phyloP scores from a whole-genome alignment of 2,888 invertebrate species.

The Microdon myrmicae region DNA sequence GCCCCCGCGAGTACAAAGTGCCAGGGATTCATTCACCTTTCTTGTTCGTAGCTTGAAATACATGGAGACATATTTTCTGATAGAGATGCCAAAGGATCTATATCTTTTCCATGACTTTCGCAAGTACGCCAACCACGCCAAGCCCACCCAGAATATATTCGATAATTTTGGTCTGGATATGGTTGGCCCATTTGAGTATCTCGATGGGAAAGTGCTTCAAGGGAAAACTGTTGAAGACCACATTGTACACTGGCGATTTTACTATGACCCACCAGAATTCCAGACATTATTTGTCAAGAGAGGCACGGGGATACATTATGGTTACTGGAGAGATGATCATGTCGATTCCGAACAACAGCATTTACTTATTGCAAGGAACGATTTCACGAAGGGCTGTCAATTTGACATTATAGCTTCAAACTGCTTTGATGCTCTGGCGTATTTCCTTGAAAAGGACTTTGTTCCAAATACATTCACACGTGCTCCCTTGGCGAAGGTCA shows the following conservation, averaged over 20 bases:
- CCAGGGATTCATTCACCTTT: slow-evolving; percentile 63
- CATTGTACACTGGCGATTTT: slow-evolving; percentile 89
- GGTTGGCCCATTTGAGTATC: slow-evolving; percentile 89
- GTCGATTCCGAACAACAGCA: slow-evolving; percentile 76
- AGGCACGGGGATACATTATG: slow-evolving; percentile 82
- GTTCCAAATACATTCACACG: slow-evolving; percentile 72
- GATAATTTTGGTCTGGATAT: slow-evolving; percentile 76
- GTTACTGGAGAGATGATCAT: slow-evolving; percentile 89
- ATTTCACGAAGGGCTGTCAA: slow-evolving; percentile 74
- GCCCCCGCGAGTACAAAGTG: too few relatives aligned
- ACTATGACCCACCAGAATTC: slow-evolving; percentile 94
- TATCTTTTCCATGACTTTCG: slow-evolving; percentile 84
- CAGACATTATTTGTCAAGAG: slow-evolving; percentile 81
- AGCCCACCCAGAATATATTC: slow-evolving; percentile 72
- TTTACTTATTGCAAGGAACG: slow-evolving; percentile 80
- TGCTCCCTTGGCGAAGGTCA: slow-evolving; percentile 70
- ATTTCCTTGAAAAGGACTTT: slow-evolving; percentile 62
- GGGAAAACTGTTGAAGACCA: slow-evolving; percentile 72
- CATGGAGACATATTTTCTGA: slow-evolving; percentile 80
- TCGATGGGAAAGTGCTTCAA: slow-evolving; percentile 75
- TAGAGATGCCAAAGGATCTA: slow-evolving; percentile 91
- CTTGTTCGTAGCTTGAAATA: slow-evolving; percentile 69
- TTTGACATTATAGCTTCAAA: slow-evolving; percentile 75
- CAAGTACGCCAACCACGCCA: slow-evolving; percentile 68
- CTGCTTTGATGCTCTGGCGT: slow-evolving; percentile 61